phyloP scores from a whole-genome alignment of 30 jellyfish, hydroid and myxozoan species.

The Turritopsis dohrnii region DNA sequence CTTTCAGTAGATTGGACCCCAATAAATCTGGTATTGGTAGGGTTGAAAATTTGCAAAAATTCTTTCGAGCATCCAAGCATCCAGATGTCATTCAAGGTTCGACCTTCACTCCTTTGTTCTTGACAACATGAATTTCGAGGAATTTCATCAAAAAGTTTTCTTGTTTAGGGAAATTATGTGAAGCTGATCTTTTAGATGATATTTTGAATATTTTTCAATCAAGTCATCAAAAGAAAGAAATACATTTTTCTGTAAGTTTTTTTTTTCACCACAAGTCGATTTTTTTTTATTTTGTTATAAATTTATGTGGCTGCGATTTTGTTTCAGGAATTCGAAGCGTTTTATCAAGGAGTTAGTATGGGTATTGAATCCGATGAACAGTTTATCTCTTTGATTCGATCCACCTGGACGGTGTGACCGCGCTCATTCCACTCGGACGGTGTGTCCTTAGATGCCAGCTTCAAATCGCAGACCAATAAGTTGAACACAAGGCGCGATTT shows the following conservation, averaged over 20 bases:
- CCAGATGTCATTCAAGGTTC: constrained; percentile 61
- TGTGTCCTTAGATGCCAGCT: too few species aligned
- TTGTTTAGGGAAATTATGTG: constrained; percentile 43
- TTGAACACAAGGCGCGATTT: too few species aligned
- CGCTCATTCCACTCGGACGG: too few species aligned
- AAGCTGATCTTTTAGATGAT: constrained; percentile 25
- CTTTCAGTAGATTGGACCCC: constrained; percentile 58
- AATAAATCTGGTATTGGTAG: constrained; percentile 47
- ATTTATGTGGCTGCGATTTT: not conserved
- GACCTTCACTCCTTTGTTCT: not conserved
- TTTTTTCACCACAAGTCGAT: not conserved
- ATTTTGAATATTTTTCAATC: constrained; percentile 39
- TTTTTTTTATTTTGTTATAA: not conserved
- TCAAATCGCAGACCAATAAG: too few species aligned
- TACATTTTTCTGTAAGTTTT: constrained; percentile 44
- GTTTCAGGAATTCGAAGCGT: constrained; percentile 56
- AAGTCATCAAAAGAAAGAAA: constrained; percentile 45
- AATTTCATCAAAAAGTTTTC: not conserved
- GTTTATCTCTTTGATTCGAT: constrained; percentile 50
- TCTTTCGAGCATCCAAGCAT: constrained; percentile 53
- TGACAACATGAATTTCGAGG: not conserved
- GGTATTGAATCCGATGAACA: constrained; percentile 51
- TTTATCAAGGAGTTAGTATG: constrained; percentile 66
- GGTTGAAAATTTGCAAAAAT: constrained; percentile 38
- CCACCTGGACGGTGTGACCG: constrained; percentile 66